Percentiles rank a stretch among this genome's conserved stretches.
These are phyloP conservation scores for Patella depressa DNA, from an alignment of 2,888 invertebrate genomes.

Conservation along the genomic window DNA sequence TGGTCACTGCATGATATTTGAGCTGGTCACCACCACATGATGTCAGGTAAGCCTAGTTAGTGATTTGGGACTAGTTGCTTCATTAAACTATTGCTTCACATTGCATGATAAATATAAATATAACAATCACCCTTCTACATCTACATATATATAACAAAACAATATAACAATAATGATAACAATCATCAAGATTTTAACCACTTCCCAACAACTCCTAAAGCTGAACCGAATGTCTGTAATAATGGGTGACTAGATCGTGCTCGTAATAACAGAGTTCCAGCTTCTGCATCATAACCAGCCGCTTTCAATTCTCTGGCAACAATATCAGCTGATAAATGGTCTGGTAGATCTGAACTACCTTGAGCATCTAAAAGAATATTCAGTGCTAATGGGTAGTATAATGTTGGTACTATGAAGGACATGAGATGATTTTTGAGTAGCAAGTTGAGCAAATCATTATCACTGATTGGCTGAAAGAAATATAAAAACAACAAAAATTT, in stretches of 20 bases:
- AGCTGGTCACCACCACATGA: too few relatives aligned
- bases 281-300: constrained; percentile 59
- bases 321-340: constrained; percentile 41
- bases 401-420: constrained; percentile 48
- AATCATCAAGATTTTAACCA: constrained; percentile 50
- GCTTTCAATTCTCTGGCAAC: constrained; percentile 57
- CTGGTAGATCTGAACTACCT: constrained; percentile 36
- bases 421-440: constrained; percentile 55
- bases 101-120: constrained; percentile 2
- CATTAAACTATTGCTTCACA: too few relatives aligned
- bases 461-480: constrained; percentile 42
- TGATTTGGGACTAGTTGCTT: too few relatives aligned
- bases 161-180: background rate
- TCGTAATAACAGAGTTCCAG: constrained; percentile 58
- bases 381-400: constrained; percentile 47
- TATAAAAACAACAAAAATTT: background rate
- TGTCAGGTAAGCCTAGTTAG: too few relatives aligned
- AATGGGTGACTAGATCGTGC: constrained; percentile 56
- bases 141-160: background rate
- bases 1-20: too few relatives aligned
- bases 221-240: constrained; percentile 62
- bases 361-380: constrained; percentile 53
- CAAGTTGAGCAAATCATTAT: constrained; percentile 52
- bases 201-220: constrained; percentile 50
- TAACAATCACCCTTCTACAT: background rate